phyloP scores from a whole-genome alignment of 2,113 vertebrate species.

The Philantomba maxwellii region DNA sequence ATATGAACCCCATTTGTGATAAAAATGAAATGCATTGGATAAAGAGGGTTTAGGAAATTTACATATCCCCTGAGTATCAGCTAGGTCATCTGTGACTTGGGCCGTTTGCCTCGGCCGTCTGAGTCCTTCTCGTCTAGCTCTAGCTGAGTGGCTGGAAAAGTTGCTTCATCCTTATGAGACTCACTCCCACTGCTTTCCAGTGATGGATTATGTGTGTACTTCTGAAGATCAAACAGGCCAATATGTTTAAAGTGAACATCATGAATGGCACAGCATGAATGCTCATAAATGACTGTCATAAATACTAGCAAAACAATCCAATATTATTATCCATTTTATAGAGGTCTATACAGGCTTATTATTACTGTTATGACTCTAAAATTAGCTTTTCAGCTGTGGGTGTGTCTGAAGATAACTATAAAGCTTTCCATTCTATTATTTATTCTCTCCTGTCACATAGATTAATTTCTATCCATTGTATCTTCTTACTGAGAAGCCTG shows the following conservation, averaged over 20 bases:
- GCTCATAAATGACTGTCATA: neutral
- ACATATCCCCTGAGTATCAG: neutral
- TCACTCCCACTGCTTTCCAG: neutral
- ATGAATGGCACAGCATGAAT: neutral
- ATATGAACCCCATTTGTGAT: neutral
- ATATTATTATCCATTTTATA: neutral
- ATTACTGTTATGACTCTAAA: neutral
- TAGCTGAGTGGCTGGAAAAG: neutral
- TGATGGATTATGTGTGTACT: neutral
- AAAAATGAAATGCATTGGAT: neutral
- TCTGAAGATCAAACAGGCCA: neutral
- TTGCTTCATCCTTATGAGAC: neutral
- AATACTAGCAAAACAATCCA: neutral
- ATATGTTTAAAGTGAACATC: neutral
- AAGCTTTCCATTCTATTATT: neutral
- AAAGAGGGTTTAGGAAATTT: neutral
- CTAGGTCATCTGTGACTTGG: neutral
- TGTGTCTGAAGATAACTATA: neutral
- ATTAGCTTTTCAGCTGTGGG: neutral
- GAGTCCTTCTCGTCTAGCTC: neutral
- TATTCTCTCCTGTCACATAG: neutral
- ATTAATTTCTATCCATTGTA: neutral
- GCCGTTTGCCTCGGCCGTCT: neutral
- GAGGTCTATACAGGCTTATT: neutral
- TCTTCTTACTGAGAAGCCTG: slow-evolving; percentile 31